A percentile compares a stretch with the other conserved stretches of the same genome.
Conservation (phyloP, 2,113 vertebrate species). For the Ophthalmolycus amberensis region DNA sequence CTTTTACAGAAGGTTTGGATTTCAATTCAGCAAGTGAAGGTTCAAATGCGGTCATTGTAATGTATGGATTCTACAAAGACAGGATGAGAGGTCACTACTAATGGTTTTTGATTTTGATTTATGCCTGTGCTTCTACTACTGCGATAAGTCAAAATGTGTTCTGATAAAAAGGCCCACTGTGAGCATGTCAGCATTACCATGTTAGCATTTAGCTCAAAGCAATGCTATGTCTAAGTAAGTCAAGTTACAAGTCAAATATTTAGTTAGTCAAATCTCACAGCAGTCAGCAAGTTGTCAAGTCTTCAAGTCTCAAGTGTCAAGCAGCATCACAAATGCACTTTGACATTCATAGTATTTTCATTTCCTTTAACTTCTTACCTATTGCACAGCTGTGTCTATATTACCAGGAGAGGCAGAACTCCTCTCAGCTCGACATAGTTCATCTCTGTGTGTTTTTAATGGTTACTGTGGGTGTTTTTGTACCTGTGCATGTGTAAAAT, state of each 20-base stretch:
- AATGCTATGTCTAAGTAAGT: too few relatives aligned
- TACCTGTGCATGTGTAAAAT: conserved; percentile 10
- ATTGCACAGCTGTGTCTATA: conserved; percentile 44
- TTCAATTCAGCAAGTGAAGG: not conserved
- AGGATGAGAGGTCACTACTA: too few relatives aligned
- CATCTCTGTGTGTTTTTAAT: conserved; percentile 12
- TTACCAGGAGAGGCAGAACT: conserved; percentile 23
- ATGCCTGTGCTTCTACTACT: too few relatives aligned
- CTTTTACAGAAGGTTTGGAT: not conserved
- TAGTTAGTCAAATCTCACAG: not conserved
- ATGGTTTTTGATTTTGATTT: not conserved
- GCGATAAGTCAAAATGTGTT: too few relatives aligned
- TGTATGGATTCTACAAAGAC: not conserved
- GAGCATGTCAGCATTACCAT: too few relatives aligned
- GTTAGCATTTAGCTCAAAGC: too few relatives aligned
- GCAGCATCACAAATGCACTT: conserved; percentile 6
- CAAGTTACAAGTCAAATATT: too few relatives aligned
- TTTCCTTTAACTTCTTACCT: conserved; percentile 31
- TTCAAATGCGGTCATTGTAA: not conserved
- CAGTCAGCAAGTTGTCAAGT: not conserved
- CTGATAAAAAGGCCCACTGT: too few relatives aligned
- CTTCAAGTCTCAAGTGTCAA: conserved; percentile 4
- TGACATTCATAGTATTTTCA: conserved; percentile 25
- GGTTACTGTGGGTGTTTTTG: conserved; percentile 8
- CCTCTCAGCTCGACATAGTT: conserved; percentile 12